Evolutionary conservation across 2,797 vertebrate genomes (phyloP), one percentile per base, ranked within the genome.

Genomic region (Poecilia picta): DNA sequence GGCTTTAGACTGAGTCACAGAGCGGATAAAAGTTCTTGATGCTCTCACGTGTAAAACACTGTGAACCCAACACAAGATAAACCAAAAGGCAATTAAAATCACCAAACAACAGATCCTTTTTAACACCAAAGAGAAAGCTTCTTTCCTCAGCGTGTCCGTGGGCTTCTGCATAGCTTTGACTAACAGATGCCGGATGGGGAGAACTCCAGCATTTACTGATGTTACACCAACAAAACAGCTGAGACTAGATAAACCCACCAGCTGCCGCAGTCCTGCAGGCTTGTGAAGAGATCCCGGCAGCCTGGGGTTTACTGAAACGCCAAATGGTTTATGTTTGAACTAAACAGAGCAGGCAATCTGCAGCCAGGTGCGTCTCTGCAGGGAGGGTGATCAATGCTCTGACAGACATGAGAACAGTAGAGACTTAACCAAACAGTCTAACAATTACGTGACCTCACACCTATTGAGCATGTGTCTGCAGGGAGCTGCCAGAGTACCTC

Each of bases 301-400:
- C 1, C 25, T 79, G 88, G 51, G 72, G 92, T 94, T 94, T 94
- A 93, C 86, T 83, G 45, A 89, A 91, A 89, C 33, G 80, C 71
- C 83, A 91, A 92, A 93, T 25, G 66, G 86, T 94, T 94, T 91
- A 92, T 88, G 23, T n/a, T 81, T 71, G 80, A 82, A 73, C 82
- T 92, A 93, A 94, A 95, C 91, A 95, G 81, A 91, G 59, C 80
- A 23, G 75, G 68, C 43, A 11, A 72, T 88, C 88, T 88, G 88
- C 75, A 75, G 85, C 81, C 84, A 31, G 74, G 43, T 45, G 75
- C 80, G 79, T 49, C 75, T 84, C 81, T 49, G 80, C 83, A 74
- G 75, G 75, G 78, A 78, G 74, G 77, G 31, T 43, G 74, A 71
- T 75, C 78, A 57, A 82, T 46, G 76, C 49, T 51, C 77, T 46